Percentiles rank a stretch among this genome's conserved stretches.
Evolutionary conservation across 2,113 vertebrate species (phyloP).

Genomic region (Phrynosoma blainvillii): DNA sequence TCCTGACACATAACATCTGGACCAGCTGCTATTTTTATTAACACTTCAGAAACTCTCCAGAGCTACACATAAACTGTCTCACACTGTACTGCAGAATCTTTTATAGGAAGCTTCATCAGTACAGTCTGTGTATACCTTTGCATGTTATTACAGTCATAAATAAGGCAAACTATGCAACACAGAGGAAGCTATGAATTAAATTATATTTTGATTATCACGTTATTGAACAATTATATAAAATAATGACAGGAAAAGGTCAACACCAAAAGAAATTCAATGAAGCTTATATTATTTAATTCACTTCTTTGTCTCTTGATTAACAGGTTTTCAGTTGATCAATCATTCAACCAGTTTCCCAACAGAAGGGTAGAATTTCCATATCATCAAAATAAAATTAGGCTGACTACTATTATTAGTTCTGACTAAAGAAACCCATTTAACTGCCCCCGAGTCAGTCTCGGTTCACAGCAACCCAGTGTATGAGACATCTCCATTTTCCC

Average conservation of each 20-base stretch:
- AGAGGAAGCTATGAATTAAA: slow-evolving; percentile 22
- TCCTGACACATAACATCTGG: not conserved
- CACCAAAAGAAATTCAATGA: not conserved
- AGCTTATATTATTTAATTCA: not conserved
- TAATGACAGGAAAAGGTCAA: slow-evolving; percentile 14
- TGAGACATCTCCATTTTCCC: too few relatives aligned
- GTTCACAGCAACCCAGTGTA: too few relatives aligned
- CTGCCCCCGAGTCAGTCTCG: too few relatives aligned
- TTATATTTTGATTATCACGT: slow-evolving; percentile 21
- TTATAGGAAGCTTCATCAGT: not conserved
- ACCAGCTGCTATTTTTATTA: not conserved
- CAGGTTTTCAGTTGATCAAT: not conserved
- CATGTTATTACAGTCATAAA: slow-evolving; percentile 21
- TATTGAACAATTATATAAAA: slow-evolving; percentile 10
- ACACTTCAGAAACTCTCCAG: not conserved
- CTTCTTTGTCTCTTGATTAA: not conserved
- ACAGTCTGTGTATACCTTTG: not conserved
- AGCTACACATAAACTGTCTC: not conserved
- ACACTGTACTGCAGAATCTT: not conserved
- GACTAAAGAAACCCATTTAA: not conserved
- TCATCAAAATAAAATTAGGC: too few relatives aligned
- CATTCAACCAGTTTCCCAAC: not conserved
- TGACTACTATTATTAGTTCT: not conserved
- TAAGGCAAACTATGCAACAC: not conserved
- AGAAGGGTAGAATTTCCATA: not conserved